Percentiles rank a stretch among this genome's conserved stretches.
These are phyloP conservation scores for Furcula furcula DNA, from an alignment of 2,888 invertebrate genomes.

Conservation along the genomic window DNA sequence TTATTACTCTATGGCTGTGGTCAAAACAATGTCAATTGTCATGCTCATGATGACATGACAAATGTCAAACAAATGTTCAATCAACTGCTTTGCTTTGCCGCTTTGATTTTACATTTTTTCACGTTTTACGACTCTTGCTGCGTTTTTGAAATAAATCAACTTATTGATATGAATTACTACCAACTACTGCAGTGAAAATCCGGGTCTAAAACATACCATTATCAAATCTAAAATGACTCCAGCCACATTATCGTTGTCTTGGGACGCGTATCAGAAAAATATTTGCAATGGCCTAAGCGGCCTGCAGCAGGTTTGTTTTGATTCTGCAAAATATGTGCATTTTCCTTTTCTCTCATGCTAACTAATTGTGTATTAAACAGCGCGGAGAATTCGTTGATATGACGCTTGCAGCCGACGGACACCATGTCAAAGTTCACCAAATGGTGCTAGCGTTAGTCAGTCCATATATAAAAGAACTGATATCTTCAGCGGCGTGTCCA, in stretches of 20 bases:
- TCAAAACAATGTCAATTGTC: too few relatives aligned
- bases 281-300: slow-evolving; percentile 58
- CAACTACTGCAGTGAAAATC: not conserved
- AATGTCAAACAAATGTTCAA: too few relatives aligned
- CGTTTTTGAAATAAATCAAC: too few relatives aligned
- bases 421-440: slow-evolving; percentile 71
- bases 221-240: slow-evolving; percentile 24
- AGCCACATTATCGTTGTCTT: slow-evolving; percentile 47
- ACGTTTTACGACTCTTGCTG: too few relatives aligned
- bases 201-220: too few relatives aligned
- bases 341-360: too few relatives aligned
- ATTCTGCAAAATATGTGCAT: not conserved
- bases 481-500: slow-evolving; percentile 56
- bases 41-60: too few relatives aligned
- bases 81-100: too few relatives aligned
- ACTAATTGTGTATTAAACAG: slow-evolving; percentile 29
- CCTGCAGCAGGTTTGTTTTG: slow-evolving; percentile 53
- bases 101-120: too few relatives aligned
- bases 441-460: slow-evolving; percentile 67
- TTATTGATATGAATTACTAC: too few relatives aligned
- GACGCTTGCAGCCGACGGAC: slow-evolving; percentile 73
- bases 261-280: slow-evolving; percentile 55
- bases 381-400: slow-evolving; percentile 74
- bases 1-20: too few relatives aligned
- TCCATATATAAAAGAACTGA: slow-evolving; percentile 67